Percentiles rank a stretch among this genome's conserved stretches.
Evolutionary conservation across 2,113 vertebrate genomes (phyloP).

Genomic region (Rhinoderma darwinii): DNA sequence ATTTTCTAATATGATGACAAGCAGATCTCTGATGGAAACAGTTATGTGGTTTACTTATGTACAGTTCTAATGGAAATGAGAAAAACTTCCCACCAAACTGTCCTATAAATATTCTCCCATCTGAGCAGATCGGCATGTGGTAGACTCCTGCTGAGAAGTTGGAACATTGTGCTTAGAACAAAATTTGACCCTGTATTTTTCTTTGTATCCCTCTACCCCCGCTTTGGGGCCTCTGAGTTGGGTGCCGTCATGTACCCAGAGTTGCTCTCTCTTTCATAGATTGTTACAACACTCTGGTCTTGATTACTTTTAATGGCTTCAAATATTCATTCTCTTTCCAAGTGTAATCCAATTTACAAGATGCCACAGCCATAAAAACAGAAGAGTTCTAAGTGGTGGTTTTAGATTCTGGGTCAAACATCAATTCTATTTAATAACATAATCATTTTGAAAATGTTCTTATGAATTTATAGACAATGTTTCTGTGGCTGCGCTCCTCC

Average conservation of each 20-base stretch:
- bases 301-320: neutral
- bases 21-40: neutral
- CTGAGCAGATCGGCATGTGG: neutral
- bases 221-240: neutral
- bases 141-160: neutral
- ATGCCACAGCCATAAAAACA: neutral
- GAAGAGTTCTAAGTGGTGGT: constrained; percentile 2
- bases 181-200: neutral
- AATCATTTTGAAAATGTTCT: neutral
- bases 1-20: neutral
- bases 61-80: neutral
- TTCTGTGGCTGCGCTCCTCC: neutral
- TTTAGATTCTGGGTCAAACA: constrained; percentile 5
- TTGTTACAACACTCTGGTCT: neutral
- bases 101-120: neutral
- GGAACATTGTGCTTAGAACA: neutral
- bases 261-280: neutral
- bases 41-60: neutral
- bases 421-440: constrained; percentile 24
- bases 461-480: neutral
- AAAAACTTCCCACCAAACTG: neutral
- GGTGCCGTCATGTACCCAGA: neutral
- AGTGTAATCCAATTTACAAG: neutral
- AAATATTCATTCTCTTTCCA: neutral
- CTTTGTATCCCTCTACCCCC: neutral